These are phyloP conservation scores for Alca torda DNA, from an alignment of 2,797 vertebrate genomes.

Conservation along the genomic window DNA sequence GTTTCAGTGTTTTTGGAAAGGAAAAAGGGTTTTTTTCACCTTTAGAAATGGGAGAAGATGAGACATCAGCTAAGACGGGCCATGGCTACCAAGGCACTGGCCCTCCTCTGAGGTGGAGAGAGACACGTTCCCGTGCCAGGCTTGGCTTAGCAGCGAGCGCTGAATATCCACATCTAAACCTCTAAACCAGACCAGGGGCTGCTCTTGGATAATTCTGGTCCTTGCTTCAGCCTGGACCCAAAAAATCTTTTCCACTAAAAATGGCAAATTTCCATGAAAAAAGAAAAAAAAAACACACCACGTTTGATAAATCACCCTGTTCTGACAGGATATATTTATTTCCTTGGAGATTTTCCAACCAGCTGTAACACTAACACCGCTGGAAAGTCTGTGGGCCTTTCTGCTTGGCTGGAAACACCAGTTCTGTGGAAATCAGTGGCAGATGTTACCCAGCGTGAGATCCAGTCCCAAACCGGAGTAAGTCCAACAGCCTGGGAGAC, in stretches of 20 bases:
- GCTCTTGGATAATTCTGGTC: neutral
- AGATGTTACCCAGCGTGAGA: slow-evolving; percentile 17
- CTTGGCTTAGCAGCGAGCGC: neutral
- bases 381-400: neutral
- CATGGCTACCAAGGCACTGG: neutral
- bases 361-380: neutral
- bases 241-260: slow-evolving; percentile 1
- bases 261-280: neutral
- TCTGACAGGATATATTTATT: neutral
- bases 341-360: slow-evolving; percentile 11
- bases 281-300: neutral
- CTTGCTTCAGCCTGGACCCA: neutral
- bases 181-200: neutral
- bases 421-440: slow-evolving; percentile 22
- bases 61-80: neutral
- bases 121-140: accelerated
- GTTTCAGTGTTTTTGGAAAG: neutral
- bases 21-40: neutral
- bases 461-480: neutral
- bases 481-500: neutral
- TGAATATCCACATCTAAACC: neutral
- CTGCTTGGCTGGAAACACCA: slow-evolving; percentile 20
- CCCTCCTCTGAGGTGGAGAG: neutral
- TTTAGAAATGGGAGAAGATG: neutral
- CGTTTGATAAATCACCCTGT: neutral